Base-by-base conservation (phyloP, 92 coral and sea anemone species). In the Porites evermanni region DNA sequence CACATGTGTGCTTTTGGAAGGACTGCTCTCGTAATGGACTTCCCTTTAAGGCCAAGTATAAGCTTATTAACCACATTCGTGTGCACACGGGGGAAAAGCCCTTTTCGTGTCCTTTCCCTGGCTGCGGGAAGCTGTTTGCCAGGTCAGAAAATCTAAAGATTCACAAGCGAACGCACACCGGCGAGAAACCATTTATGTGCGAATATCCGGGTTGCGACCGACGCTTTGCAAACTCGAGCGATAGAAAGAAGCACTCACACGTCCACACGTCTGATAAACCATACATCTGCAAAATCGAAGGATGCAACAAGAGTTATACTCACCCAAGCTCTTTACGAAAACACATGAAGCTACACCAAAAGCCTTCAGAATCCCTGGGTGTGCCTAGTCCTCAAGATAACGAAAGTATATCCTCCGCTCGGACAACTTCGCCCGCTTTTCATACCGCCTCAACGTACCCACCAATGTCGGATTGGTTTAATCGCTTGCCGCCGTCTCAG, bases 201-300 rank as follows among this genome's bases (percentile, higher is more conserved):
- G 99, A 97, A 84, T 95, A 78, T 79, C 99, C 99, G 16, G 99
- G 99, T 32, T 97, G 99, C 72, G 99, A 97, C 93, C 99, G 99
- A 60, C 88, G 98, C 80, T 97, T 97, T 89, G 99, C 99, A 79
- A 97, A 97, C 87, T 97, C 99, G 71, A 97, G 99, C 88, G 99
- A 97, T 79, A 94, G 99, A 83, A 97, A 97, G 92, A 97, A 97
- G 86, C 99, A 97, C 12, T 97, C 99, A 66, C 99, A 97, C 67
- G 99, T 97, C 47, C 99, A 97, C 61, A 97, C 99, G 63, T 97
- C 99, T 74, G 99, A 97, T 79, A 97, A 97, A 82, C 99, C 99
- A 12, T 97, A 97, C 92, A 97, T 97, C 84, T 97, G 99, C 91
- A 97, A 97, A 75, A 93, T 97, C 0, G 99, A 97, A 17, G 99